phyloP scores from a whole-genome alignment of 2,888 invertebrate genomes.

The Diaperis boleti region DNA sequence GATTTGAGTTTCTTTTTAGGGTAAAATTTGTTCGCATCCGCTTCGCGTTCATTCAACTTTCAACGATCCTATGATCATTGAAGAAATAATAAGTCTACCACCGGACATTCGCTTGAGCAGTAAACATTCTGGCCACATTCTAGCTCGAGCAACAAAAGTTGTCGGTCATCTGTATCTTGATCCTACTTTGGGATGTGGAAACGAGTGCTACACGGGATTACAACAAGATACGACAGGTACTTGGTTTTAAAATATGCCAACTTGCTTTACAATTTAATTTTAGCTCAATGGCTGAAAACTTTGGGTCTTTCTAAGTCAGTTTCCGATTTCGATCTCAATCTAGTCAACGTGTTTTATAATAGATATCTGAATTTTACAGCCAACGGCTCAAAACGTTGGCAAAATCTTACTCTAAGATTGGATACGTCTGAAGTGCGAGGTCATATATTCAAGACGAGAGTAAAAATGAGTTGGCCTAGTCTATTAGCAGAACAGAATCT shows the following conservation, averaged over 20 bases:
- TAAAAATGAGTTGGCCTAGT: conserved; percentile 78
- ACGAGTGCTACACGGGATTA: conserved; percentile 83
- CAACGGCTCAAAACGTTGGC: conserved; percentile 67
- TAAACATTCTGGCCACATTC: conserved; percentile 67
- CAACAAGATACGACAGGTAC: conserved; percentile 75
- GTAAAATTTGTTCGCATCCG: conserved; percentile 81
- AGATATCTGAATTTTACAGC: conserved; percentile 70
- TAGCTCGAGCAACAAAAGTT: conserved; percentile 67
- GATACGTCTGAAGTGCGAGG: conserved; percentile 80
- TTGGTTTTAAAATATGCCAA: background rate
- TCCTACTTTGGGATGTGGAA: conserved; percentile 78
- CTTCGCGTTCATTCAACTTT: conserved; percentile 87
- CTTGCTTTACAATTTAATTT: conserved; percentile 63
- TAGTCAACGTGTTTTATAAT: conserved; percentile 73
- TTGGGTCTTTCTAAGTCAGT: conserved; percentile 74
- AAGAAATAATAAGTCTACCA: conserved; percentile 73
- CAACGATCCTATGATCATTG: conserved; percentile 82
- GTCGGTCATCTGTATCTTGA: conserved; percentile 78
- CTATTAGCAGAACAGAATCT: conserved; percentile 61
- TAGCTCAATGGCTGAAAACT: conserved; percentile 77
- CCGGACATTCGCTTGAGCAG: conserved; percentile 74
- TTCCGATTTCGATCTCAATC: conserved; percentile 77
- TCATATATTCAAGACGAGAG: conserved; percentile 75
- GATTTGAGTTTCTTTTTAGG: conserved; percentile 69
- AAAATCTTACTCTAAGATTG: conserved; percentile 79